phyloP scores from a whole-genome alignment of 2,113 vertebrate genomes.

The Strix uralensis region DNA sequence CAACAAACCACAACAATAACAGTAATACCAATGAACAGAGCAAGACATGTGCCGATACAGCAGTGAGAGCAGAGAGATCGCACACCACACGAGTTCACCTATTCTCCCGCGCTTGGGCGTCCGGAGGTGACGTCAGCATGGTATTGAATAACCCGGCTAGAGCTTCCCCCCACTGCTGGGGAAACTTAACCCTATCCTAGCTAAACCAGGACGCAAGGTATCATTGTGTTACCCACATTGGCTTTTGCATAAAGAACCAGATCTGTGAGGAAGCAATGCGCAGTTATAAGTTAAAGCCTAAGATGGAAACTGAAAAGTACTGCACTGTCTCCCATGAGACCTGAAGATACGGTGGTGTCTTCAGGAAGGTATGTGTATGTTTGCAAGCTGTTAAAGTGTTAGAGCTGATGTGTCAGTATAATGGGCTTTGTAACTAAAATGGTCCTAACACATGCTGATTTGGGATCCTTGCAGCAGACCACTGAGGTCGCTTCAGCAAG shows the following conservation, averaged over 20 bases:
- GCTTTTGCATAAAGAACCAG: background rate
- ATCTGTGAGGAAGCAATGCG: background rate
- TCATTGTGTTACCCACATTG: background rate
- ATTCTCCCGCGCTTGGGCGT: too few relatives aligned
- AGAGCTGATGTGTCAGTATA: background rate
- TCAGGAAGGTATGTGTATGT: background rate
- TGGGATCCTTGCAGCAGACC: background rate
- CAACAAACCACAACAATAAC: too few relatives aligned
- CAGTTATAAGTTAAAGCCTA: background rate
- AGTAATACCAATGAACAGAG: too few relatives aligned
- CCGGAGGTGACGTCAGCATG: too few relatives aligned
- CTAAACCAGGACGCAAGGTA: too few relatives aligned
- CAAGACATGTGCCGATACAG: too few relatives aligned
- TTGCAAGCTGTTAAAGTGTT: background rate
- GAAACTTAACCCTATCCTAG: too few relatives aligned
- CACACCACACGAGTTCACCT: too few relatives aligned
- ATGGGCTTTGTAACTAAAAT: background rate
- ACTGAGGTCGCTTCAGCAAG: background rate
- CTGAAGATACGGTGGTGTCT: background rate
- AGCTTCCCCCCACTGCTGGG: too few relatives aligned
- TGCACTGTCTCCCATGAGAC: background rate
- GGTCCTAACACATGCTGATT: background rate
- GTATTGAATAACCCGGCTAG: too few relatives aligned
- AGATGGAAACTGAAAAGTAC: background rate
- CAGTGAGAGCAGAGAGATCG: too few relatives aligned